Evolutionary conservation across 2,888 invertebrate genomes (phyloP).

Genomic region (Chrysodeixis includens): DNA sequence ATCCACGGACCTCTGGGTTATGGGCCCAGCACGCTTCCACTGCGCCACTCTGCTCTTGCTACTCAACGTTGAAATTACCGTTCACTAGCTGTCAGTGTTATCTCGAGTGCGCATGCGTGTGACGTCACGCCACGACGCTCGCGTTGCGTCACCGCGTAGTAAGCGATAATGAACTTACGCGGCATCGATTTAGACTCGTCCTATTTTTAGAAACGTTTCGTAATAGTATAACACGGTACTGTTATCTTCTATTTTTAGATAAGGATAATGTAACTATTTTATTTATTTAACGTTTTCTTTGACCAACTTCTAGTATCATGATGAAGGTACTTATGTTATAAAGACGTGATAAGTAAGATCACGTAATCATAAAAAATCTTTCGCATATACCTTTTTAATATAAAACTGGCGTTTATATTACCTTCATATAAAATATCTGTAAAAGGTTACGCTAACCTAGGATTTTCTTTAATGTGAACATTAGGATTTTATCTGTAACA

Average conservation of each 20-base stretch:
- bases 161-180: slow-evolving; percentile 46
- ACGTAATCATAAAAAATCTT: slow-evolving; percentile 1
- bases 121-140: slow-evolving; percentile 58
- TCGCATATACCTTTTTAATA: not conserved
- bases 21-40: slow-evolving; percentile 95
- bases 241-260: slow-evolving; percentile 34
- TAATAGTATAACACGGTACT: slow-evolving; percentile 17
- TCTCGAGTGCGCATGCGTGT: slow-evolving; percentile 55
- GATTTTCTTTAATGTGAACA: slow-evolving; percentile 2
- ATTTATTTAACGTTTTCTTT: not conserved
- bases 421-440: not conserved
- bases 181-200: slow-evolving; percentile 15
- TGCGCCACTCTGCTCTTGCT: slow-evolving; percentile 93
- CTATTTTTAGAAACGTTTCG: slow-evolving; percentile 41
- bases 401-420: not conserved
- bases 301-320: not conserved
- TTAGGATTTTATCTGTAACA: slow-evolving; percentile 2
- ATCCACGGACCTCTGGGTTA: slow-evolving; percentile 97
- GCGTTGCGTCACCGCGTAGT: slow-evolving; percentile 51
- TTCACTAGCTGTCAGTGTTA: slow-evolving; percentile 29
- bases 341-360: not conserved
- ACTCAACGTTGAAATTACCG: slow-evolving; percentile 59
- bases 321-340: not conserved
- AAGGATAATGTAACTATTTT: not conserved
- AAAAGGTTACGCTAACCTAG: not conserved